Evolutionary conservation across 2,888 invertebrate genomes (phyloP).

Genomic region (Cephus pygmeus): DNA sequence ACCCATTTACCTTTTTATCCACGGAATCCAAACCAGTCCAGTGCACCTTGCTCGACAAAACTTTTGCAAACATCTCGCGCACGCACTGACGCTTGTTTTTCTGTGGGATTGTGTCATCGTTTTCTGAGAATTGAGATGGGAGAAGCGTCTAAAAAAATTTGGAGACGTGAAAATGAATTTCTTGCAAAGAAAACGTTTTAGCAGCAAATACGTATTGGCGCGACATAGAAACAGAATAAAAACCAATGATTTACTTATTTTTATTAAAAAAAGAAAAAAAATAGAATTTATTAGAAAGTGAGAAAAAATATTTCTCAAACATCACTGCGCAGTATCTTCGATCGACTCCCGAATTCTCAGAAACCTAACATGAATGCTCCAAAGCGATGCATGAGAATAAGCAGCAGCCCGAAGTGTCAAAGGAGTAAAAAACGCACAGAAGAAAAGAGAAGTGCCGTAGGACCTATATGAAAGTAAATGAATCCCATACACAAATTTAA

Average conservation of each 20-base stretch:
- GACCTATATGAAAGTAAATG: not conserved
- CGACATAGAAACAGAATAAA: not conserved
- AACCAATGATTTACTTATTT: not conserved
- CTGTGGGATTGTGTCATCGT: not conserved
- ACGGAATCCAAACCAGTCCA: not conserved
- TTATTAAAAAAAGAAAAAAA: no score
- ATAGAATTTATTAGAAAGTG: not conserved
- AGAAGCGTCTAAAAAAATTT: not conserved
- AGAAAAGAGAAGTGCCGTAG: not conserved
- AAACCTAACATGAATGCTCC: not conserved
- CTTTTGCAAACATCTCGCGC: not conserved
- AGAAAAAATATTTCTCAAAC: not conserved
- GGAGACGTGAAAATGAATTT: not conserved
- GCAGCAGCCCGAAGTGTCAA: not conserved
- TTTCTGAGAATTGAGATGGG: not conserved
- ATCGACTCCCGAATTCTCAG: not conserved
- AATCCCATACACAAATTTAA: not conserved
- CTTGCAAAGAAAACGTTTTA: not conserved
- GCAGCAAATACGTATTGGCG: not conserved
- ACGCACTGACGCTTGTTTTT: not conserved
- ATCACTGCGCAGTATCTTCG: not conserved
- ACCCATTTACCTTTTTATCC: not conserved
- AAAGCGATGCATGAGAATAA: not conserved
- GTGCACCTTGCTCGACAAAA: not conserved
- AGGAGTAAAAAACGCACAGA: not conserved